Conservation (phyloP, 2,888 invertebrate species). For the Caradrina clavipalpis region DNA sequence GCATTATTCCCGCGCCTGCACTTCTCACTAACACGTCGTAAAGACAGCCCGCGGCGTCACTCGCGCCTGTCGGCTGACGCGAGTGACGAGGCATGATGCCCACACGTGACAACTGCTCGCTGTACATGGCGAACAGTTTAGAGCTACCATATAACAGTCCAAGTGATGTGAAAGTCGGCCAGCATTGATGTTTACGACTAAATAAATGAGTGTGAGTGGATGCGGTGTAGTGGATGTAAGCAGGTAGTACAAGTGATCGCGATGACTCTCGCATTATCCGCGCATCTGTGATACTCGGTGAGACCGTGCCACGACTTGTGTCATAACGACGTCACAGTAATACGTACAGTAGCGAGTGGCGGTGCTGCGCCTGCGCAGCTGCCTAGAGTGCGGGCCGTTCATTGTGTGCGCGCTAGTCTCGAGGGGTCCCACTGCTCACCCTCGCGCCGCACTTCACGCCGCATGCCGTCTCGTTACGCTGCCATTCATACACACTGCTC, state of each 20-base stretch:
- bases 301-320: conserved; percentile 8
- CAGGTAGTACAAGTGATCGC: background rate
- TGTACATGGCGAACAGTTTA: conserved; percentile 1
- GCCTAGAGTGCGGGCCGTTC: too few species aligned
- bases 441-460: conserved; percentile 22
- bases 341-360: conserved; percentile 27
- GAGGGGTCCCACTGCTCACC: too few species aligned
- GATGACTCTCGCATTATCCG: conserved; percentile 30
- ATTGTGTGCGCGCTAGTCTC: too few species aligned
- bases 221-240: too few species aligned
- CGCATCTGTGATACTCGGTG: conserved; percentile 34
- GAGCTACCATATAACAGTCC: conserved; percentile 2
- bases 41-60: background rate
- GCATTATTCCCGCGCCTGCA: conserved; percentile 8
- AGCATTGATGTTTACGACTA: conserved; percentile 3
- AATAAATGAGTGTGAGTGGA: conserved; percentile 10
- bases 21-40: conserved; percentile 27
- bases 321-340: conserved; percentile 4
- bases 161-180: conserved; percentile 1
- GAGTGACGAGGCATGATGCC: conserved; percentile 7
- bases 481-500: background rate
- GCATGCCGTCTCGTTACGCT: background rate
- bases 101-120: background rate
- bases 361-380: too few species aligned
- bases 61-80: conserved; percentile 10